These are phyloP conservation scores for Terebella lapidaria DNA, from an alignment of 2,888 invertebrate species.

Conservation along the genomic window DNA sequence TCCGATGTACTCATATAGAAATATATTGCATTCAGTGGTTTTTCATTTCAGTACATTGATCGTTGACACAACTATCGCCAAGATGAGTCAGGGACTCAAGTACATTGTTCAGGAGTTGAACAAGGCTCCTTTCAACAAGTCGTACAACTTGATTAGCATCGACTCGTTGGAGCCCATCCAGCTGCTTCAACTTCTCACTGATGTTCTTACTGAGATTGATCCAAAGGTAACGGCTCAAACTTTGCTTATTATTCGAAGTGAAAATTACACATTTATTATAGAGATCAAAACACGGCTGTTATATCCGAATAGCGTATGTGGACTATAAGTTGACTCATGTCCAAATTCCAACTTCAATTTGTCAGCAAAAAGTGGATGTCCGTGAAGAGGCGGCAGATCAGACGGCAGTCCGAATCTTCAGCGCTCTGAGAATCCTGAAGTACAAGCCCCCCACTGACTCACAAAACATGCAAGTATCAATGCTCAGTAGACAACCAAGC, in stretches of 20 bases:
- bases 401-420: conserved; percentile 67
- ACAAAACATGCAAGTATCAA: conserved; percentile 54
- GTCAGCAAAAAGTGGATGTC: conserved; percentile 68
- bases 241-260: not conserved
- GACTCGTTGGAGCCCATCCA: conserved; percentile 73
- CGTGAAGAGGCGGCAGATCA: conserved; percentile 72
- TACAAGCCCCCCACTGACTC: conserved; percentile 63
- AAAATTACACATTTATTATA: not conserved
- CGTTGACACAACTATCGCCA: too few relatives aligned
- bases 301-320: not conserved
- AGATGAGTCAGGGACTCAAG: conserved; percentile 56
- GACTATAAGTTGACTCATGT: too few relatives aligned
- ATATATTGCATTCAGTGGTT: too few relatives aligned
- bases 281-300: not conserved
- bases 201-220: conserved; percentile 70
- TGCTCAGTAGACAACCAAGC: too few relatives aligned
- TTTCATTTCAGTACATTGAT: too few relatives aligned
- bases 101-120: conserved; percentile 68
- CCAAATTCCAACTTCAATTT: too few relatives aligned
- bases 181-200: conserved; percentile 71
- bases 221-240: conserved; percentile 61
- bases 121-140: conserved; percentile 66
- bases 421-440: conserved; percentile 70
- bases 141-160: conserved; percentile 78
- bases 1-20: too few relatives aligned